Conservation (phyloP, 1,140 invertebrate genomes). For the Zaprionus taronus region DNA sequence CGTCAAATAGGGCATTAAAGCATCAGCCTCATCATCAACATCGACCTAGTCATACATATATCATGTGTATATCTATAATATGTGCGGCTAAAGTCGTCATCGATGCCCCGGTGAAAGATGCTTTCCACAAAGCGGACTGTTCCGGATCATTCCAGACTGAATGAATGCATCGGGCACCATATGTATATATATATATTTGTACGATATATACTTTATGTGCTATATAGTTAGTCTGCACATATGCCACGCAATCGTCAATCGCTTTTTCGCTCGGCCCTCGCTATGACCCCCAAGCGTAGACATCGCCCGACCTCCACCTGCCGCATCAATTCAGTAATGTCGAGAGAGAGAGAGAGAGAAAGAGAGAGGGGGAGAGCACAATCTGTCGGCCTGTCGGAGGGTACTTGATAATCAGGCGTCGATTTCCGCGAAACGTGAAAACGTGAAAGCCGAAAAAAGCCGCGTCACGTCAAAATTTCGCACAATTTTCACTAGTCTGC, state of each 20-base stretch:
- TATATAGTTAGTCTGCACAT: conserved; percentile 7
- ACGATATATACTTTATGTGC: not conserved
- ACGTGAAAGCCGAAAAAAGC: conserved; percentile 34
- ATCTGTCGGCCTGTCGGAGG: not conserved
- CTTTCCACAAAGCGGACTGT: not conserved
- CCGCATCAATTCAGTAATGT: not conserved
- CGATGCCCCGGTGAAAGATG: conserved; percentile 17
- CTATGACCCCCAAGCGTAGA: conserved; percentile 30
- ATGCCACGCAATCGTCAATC: conserved; percentile 4
- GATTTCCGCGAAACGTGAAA: conserved; percentile 49
- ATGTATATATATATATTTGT: not conserved
- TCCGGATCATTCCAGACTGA: conserved; percentile 24
- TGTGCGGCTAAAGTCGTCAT: conserved; percentile 33
- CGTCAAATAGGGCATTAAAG: not conserved
- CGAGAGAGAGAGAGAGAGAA: not conserved
- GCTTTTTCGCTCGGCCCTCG: conserved; percentile 18
- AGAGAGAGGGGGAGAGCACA: not conserved
- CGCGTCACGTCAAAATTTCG: conserved; percentile 34
- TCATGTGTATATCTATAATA: not conserved
- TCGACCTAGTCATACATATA: not conserved
- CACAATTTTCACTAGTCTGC: conserved; percentile 39
- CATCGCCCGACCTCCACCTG: conserved; percentile 41
- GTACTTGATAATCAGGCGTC: conserved; percentile 42
- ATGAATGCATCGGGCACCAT: not conserved
- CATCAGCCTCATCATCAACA: conserved; percentile 9